Evolutionary conservation across 2,888 invertebrate species (phyloP), one percentile per base, ranked within the genome.

Genomic region (Ceriagrion tenellum): DNA sequence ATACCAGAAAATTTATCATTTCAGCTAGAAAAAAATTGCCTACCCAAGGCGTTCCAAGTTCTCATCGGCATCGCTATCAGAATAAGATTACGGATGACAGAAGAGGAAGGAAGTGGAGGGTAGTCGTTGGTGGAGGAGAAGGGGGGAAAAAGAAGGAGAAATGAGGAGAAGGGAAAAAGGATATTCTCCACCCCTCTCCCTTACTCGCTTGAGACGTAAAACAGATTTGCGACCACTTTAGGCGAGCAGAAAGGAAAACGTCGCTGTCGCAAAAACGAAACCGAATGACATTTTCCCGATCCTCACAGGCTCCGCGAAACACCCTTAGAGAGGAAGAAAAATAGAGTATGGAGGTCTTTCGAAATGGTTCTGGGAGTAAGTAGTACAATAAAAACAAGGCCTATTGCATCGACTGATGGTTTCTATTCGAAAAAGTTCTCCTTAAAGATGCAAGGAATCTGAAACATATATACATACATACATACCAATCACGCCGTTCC

Each of bases 221-320:
- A 69, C 69, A n/a, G 69, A 69, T 69, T 69, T 69, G 69, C 69
- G 69, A 69, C 69, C 69, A 69, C 69, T 69, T 69, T 59, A n/a
- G 18, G 10, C 69, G 69, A 69, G 69, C 10, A 69, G 20, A 59
- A 20, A 69, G 12, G 69, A 59, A 59, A n/a, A 69, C n/a, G 69
- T n/a, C 69, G 26, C n/a, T n/a, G 26, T 4, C 13, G n/a, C n/a
- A 4, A 59, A n/a, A 69, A 69, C n/a, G 69, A 69, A 69, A 69
- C n/a, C n/a, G n/a, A 69, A 69, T 69, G 69, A 69, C 69, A 69
- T 69, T 69, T 69, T 69, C 10, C 59, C n/a, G n/a, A 69, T 26
- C 69, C n/a, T 69, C 1, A 0, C 59, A 59, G 59, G 18, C 59
- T n/a, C 69, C 69, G 69, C n/a, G 69, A n/a, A 69, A 69, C 20